These are phyloP conservation scores for Limanda limanda DNA, from an alignment of 2,113 vertebrate species.

Conservation along the genomic window DNA sequence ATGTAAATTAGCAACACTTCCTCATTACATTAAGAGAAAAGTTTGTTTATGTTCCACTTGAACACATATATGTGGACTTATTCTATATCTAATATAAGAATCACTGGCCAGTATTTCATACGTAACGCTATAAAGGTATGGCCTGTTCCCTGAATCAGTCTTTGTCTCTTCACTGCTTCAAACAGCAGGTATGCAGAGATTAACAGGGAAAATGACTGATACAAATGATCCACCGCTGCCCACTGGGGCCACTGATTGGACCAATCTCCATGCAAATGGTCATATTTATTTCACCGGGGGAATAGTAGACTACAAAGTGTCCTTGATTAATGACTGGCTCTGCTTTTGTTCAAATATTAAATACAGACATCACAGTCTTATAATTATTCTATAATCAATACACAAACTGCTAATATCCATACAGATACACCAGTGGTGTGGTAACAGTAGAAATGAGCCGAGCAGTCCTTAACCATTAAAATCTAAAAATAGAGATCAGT, in stretches of 20 bases:
- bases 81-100: neutral
- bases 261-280: slow-evolving; percentile 73
- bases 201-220: slow-evolving; percentile 37
- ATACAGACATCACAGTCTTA: slow-evolving; percentile 27
- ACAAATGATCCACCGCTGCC: slow-evolving; percentile 34
- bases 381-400: slow-evolving; percentile 49
- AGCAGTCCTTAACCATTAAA: neutral
- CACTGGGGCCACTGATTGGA: slow-evolving; percentile 65
- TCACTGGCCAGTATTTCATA: neutral
- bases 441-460: neutral
- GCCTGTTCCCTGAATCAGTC: slow-evolving; percentile 56
- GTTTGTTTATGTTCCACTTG: neutral
- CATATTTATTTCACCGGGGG: slow-evolving; percentile 64
- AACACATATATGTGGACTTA: no score
- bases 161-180: slow-evolving; percentile 51
- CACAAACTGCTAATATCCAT: slow-evolving; percentile 7
- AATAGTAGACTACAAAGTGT: slow-evolving; percentile 68
- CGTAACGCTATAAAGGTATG: neutral
- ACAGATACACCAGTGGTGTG: neutral
- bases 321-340: slow-evolving; percentile 63
- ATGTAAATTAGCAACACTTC: no score
- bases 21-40: no score
- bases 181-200: slow-evolving; percentile 36
- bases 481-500: neutral
- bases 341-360: slow-evolving; percentile 38